A percentile compares a stretch with the other conserved stretches of the same genome.
phyloP scores from a whole-genome alignment of 2,888 invertebrate species.

The Bellardia pandia region DNA sequence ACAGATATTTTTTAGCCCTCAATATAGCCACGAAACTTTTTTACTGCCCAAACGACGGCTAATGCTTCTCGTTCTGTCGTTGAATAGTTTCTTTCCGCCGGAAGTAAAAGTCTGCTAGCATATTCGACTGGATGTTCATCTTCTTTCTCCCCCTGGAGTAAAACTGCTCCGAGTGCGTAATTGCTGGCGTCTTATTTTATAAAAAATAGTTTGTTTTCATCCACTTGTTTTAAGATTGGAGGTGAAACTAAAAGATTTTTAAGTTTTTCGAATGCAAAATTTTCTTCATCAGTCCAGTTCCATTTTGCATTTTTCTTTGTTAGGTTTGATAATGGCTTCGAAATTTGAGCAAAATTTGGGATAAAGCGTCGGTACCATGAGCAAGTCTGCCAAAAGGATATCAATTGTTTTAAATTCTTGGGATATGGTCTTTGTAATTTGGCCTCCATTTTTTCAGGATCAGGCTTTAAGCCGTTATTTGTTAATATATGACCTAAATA shows the following conservation, averaged over 20 bases:
- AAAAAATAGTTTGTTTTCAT: too few species aligned
- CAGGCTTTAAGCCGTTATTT: conserved; percentile 75
- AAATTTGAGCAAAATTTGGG: neutral
- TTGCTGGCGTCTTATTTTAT: too few species aligned
- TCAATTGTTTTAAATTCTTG: neutral
- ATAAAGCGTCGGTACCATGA: conserved; percentile 13
- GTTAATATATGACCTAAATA: conserved; percentile 66
- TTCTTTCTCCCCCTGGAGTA: conserved; percentile 58
- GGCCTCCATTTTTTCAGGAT: conserved; percentile 77
- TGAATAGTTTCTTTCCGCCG: conserved; percentile 78
- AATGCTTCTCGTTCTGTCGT: too few species aligned
- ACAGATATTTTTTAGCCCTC: conserved; percentile 76
- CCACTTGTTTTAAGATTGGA: conserved; percentile 40
- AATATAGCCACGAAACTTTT: conserved; percentile 82
- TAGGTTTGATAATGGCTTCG: too few species aligned
- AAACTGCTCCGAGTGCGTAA: too few species aligned
- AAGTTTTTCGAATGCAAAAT: conserved; percentile 73
- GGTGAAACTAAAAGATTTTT: conserved; percentile 64
- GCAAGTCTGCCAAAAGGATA: conserved; percentile 4
- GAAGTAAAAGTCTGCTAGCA: conserved; percentile 74
- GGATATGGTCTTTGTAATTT: conserved; percentile 61
- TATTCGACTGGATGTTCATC: conserved; percentile 76
- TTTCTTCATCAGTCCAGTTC: neutral
- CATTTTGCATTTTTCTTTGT: too few species aligned
- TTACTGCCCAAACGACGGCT: too few species aligned